A percentile compares a stretch with the other conserved stretches of the same genome.
phyloP scores from a whole-genome alignment of 2,113 vertebrate genomes.

The Xyrauchen texanus region DNA sequence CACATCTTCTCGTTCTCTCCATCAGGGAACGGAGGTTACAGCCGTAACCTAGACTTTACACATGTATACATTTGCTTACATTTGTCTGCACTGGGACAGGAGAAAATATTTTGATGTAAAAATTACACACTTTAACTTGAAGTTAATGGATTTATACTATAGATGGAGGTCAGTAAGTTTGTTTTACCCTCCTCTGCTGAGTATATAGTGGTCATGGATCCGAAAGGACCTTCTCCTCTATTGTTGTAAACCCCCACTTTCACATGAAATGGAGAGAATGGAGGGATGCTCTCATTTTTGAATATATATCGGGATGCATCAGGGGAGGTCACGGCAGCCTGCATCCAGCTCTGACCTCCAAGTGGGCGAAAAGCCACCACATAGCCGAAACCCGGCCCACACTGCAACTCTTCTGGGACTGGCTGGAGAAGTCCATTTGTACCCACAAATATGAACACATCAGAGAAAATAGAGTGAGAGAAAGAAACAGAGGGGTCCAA shows the following conservation, averaged over 20 bases:
- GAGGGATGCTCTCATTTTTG: conserved; percentile 90
- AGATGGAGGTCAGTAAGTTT: background rate
- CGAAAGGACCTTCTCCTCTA: conserved; percentile 90
- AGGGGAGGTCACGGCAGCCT: conserved; percentile 90
- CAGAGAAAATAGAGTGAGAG: too few species aligned
- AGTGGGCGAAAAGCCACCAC: conserved; percentile 93
- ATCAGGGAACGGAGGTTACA: too few species aligned
- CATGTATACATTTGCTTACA: too few species aligned
- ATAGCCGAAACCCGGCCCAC: conserved; percentile 92
- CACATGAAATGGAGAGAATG: conserved; percentile 92
- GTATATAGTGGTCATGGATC: conserved; percentile 83
- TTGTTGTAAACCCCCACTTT: conserved; percentile 97
- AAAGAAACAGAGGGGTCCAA: too few species aligned
- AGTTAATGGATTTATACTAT: too few species aligned
- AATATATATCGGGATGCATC: conserved; percentile 91
- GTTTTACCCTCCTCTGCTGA: conserved; percentile 92
- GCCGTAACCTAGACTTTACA: too few species aligned
- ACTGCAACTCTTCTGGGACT: conserved; percentile 92
- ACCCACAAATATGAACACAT: too few species aligned
- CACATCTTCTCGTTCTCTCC: too few species aligned
- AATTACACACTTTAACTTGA: too few species aligned
- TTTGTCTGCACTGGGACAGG: too few species aligned
- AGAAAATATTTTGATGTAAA: too few species aligned
- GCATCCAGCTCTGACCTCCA: conserved; percentile 89
- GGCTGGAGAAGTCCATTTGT: conserved; percentile 72